phyloP scores from a whole-genome alignment of 1,140 invertebrate species.

The Leptopilina boulardi region DNA sequence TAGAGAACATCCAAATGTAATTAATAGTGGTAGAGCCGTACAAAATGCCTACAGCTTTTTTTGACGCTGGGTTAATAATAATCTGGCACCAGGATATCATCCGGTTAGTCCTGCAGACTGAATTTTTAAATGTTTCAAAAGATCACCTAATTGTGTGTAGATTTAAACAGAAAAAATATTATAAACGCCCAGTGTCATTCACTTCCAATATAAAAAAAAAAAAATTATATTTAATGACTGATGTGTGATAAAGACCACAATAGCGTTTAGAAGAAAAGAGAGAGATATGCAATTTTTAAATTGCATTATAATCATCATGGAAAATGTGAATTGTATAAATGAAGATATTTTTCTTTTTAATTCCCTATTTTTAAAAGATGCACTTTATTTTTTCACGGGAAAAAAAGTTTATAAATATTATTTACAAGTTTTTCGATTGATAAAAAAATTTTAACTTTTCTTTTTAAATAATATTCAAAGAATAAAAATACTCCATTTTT shows the following conservation, averaged over 20 bases:
- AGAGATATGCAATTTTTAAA: background rate
- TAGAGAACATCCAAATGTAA: conserved; percentile 68
- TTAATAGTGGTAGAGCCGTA: conserved; percentile 79
- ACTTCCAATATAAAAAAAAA: background rate
- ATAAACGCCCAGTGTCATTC: background rate
- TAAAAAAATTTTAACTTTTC: too few species aligned
- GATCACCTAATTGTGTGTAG: background rate
- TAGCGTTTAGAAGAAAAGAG: background rate
- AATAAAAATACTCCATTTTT: too few species aligned
- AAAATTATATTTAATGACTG: conserved; percentile 1
- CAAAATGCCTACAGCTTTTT: conserved; percentile 87
- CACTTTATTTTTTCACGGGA: too few species aligned
- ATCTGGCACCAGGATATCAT: conserved; percentile 63
- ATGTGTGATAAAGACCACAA: background rate
- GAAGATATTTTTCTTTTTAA: too few species aligned
- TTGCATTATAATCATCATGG: background rate
- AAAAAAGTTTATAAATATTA: too few species aligned
- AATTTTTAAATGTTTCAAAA: conserved; percentile 37
- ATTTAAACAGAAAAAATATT: background rate
- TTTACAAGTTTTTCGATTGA: too few species aligned
- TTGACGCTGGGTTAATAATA: conserved; percentile 75
- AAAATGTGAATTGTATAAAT: background rate
- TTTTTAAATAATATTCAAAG: too few species aligned
- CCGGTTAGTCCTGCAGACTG: conserved; percentile 64
- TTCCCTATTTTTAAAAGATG: too few species aligned